Base-by-base conservation (phyloP, 2,888 invertebrate genomes). In the Limenitis camilla region DNA sequence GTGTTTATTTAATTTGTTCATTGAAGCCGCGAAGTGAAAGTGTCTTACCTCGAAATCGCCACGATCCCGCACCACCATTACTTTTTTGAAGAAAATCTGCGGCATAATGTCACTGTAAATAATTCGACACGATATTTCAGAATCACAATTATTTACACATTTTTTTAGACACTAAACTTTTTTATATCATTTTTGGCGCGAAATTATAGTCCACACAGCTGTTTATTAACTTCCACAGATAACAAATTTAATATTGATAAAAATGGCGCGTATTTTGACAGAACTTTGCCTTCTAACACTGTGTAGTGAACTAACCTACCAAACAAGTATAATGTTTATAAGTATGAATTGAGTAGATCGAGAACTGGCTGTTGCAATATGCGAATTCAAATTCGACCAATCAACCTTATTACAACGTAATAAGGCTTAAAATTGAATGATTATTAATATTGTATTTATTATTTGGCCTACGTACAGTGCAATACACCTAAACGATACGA, bases 11-110 rank as follows among this genome's bases (percentile, higher is more conserved):
- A 45, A 50, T 56, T 53, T 58, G 50, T 58, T 40, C 40, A 46
- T 47, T 35, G 42, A 47, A 43, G 52, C 45, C 45, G 41, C 42
- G 46, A 71, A 85, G 86, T 82, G 84, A 86, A 87, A 87, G 86
- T 81, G 46, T 72, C 82, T 85, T 64, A 87, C 86, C 86, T 87
- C 85, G 79, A 74, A 78, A 66, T 78, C 65, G 59, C 74, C 76
- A 61, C 82, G 84, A 55, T 85, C 83, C 74, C 74, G 75, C 64
- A 87, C 76, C 67, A 86, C 79, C 86, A 87, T 85, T 59, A 87
- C 86, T 78, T 86, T 87, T 86, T 86, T 86, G 68, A 87, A 87
- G 79, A 85, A 87, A 78, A 87, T 80, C 79, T 85, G 86, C 71
- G 86, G 86, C 86, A 87, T 87, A 66, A 56, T 76, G 74, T 72